Evolutionary conservation across 2,113 vertebrate genomes (phyloP), one percentile per base, ranked within the genome.

Genomic region (Octodon degus): DNA sequence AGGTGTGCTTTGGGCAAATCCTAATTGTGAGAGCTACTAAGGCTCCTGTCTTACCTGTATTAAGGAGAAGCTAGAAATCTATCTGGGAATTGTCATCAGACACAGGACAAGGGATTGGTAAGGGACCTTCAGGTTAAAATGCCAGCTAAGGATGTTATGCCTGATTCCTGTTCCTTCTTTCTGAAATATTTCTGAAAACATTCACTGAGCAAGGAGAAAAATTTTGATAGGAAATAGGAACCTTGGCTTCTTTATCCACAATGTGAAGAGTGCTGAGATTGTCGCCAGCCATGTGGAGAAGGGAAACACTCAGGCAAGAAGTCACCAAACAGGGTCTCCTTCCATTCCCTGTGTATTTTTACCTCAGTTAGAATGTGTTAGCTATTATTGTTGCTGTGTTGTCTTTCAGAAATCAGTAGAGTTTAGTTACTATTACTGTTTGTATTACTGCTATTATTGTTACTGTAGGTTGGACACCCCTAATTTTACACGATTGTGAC

Each of bases 181-280:
- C 87, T 22, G n/a, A 53, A 90, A 90, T 65, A 67, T 34, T 79
- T 86, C 12, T 63, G 50, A 70, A 95, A 76, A 67, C 40, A 82
- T 47, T 62, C 43, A 58, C 2, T 24, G 65, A 37, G 16, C 13
- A 40, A 77, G 25, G 25, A 37, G 72, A 16, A n/a, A 43, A 43
- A 22, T 2, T 22, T 60, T 68, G 58, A 34, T 16, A 84, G 53
- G 67, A 4, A 2, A 27, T 22, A 27, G 50, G 79, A 37, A 58
- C 19, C 47, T 86, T 63, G 80, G 9, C 62, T 86, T 92, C n/a
- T 62, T 70, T 16, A 34, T 63, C 53, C 10, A 65, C 4, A 17
- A 24, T 58, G 65, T 72, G 37, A 84, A 65, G 70, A 53, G 20
- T 14, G 17, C 19, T n/a, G 13, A 17, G 27, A 60, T 25, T 67